Percentiles rank a stretch among this genome's conserved stretches.
Conservation (phyloP, 1,140 invertebrate genomes). For the Drosophila sp. region DNA sequence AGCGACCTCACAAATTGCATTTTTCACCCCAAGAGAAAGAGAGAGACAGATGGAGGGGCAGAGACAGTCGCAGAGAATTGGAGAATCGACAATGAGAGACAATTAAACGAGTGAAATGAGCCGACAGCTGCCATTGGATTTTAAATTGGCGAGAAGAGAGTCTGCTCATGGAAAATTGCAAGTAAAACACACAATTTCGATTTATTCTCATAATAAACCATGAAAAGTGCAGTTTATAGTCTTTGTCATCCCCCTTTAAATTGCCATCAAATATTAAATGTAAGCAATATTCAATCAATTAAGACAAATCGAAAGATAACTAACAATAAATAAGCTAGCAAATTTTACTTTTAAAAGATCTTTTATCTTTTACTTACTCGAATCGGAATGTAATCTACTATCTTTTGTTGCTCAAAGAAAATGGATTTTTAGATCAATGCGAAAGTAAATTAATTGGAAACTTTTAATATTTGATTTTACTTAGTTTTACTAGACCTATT, state of each 20-base stretch:
- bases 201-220: background rate
- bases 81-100: constrained; percentile 6
- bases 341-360: too few relatives aligned
- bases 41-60: background rate
- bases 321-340: too few relatives aligned
- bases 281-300: background rate
- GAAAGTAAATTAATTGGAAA: too few relatives aligned
- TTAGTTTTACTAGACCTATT: too few relatives aligned
- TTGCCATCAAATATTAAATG: background rate
- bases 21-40: background rate
- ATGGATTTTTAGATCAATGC: too few relatives aligned
- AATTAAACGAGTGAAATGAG: constrained; percentile 12
- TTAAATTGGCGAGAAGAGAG: constrained; percentile 1
- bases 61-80: background rate
- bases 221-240: background rate
- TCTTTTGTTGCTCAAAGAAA: too few relatives aligned
- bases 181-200: background rate
- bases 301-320: background rate
- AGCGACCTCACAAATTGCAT: constrained; percentile 4
- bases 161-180: too few relatives aligned
- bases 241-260: background rate
- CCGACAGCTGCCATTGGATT: constrained; percentile 6
- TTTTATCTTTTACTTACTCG: too few relatives aligned
- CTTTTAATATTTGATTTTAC: too few relatives aligned
- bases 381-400: too few relatives aligned